These are phyloP conservation scores for Chlorops oryzae DNA, from an alignment of 1,140 invertebrate species.

Conservation along the genomic window DNA sequence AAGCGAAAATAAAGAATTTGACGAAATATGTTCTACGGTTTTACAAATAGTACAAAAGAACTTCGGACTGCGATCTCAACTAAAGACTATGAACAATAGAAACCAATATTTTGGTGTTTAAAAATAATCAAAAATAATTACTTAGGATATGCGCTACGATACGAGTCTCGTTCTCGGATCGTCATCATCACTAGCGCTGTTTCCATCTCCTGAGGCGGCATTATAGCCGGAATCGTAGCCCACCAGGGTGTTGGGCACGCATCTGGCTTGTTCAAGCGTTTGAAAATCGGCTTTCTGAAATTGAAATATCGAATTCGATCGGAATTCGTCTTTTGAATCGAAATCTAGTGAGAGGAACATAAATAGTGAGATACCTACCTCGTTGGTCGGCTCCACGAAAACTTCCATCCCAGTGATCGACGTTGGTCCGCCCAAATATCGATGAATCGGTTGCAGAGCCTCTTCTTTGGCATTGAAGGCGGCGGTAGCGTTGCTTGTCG, in stretches of 20 bases:
- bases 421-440: conserved; percentile 19
- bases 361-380: not conserved
- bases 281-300: no score
- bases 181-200: conserved; percentile 25
- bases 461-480: conserved; percentile 3
- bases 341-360: not conserved
- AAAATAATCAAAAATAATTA: no score
- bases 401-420: conserved; percentile 22
- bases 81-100: no score
- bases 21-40: no score
- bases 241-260: conserved; percentile 20
- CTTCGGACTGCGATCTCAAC: no score
- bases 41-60: no score
- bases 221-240: conserved; percentile 16
- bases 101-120: no score
- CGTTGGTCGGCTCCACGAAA: conserved; percentile 29
- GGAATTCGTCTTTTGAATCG: not conserved
- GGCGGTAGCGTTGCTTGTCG: not conserved
- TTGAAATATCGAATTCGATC: no score
- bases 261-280: conserved; percentile 11
- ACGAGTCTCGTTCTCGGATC: conserved; percentile 34
- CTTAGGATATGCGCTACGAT: no score
- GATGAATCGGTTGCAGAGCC: conserved; percentile 17
- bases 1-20: no score
- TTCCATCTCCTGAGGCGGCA: conserved; percentile 13